Conservation (phyloP, 2,113 vertebrate genomes). For the Lipotes vexillifer region DNA sequence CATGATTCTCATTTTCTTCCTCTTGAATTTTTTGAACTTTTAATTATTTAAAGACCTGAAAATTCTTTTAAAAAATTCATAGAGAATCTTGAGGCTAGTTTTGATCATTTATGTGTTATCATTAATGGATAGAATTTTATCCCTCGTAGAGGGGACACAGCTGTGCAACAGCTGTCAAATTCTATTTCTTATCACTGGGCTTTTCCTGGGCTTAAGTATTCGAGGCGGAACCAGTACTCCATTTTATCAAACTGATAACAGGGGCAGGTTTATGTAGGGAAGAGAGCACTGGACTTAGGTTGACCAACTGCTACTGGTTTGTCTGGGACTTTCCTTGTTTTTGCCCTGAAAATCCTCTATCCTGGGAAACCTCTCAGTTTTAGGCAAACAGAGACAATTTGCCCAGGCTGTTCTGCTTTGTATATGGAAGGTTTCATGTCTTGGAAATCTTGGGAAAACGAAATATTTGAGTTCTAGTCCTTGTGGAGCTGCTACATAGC, state of each 20-base stretch:
- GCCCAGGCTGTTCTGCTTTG: neutral
- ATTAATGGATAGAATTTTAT: constrained; percentile 20
- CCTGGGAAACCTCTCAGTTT: neutral
- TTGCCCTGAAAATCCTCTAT: neutral
- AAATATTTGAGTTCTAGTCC: neutral
- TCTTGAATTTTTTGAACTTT: constrained; percentile 27
- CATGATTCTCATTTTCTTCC: constrained; percentile 14
- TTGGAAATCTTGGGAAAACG: neutral
- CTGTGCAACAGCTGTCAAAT: neutral
- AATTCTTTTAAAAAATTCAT: neutral
- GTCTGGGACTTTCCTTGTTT: neutral
- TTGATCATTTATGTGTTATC: constrained; percentile 23
- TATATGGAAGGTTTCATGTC: neutral
- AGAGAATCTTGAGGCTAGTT: neutral
- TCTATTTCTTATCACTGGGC: neutral
- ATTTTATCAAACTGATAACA: neutral
- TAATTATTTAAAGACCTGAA: constrained; percentile 51
- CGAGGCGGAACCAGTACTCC: neutral
- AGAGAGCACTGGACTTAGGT: neutral
- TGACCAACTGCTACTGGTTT: neutral
- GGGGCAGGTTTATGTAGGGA: neutral
- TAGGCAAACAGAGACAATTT: neutral
- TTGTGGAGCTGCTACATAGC: neutral
- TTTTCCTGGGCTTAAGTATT: neutral
- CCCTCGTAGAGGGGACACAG: neutral